These are phyloP conservation scores for Stegophylla sp. DNA, from an alignment of 2,888 invertebrate species.

Conservation along the genomic window DNA sequence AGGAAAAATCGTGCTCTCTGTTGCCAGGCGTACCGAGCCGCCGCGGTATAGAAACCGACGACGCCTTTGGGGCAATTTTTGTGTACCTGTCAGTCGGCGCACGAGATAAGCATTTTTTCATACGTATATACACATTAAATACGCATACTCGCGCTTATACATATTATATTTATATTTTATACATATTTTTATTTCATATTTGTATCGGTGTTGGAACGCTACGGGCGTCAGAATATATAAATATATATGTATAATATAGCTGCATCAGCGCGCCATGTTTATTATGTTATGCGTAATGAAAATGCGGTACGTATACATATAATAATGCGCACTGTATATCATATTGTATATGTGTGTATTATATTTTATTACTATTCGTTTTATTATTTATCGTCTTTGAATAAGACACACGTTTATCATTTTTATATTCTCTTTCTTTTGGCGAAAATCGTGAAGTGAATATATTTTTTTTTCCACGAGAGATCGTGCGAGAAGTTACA, in stretches of 20 bases:
- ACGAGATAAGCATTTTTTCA: slow-evolving; percentile 51
- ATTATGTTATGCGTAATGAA: slow-evolving; percentile 57
- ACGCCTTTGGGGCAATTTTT: slow-evolving; percentile 57
- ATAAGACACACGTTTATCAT: slow-evolving; percentile 45
- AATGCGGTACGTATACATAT: slow-evolving; percentile 36
- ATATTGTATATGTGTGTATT: background rate
- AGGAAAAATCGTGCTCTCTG: slow-evolving; percentile 36
- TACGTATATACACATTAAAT: background rate
- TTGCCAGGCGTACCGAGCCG: background rate
- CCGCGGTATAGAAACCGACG: background rate
- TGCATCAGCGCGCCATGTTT: slow-evolving; percentile 31
- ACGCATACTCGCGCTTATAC: background rate
- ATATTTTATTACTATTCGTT: slow-evolving; percentile 36
- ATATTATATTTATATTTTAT: background rate
- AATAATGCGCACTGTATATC: background rate
- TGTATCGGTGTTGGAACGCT: slow-evolving; percentile 46
- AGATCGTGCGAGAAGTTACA: slow-evolving; percentile 45
- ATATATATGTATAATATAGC: too few species aligned
- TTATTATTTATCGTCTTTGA: slow-evolving; percentile 55
- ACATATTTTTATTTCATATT: slow-evolving; percentile 29
- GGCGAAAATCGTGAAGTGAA: slow-evolving; percentile 54
- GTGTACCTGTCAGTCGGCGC: slow-evolving; percentile 47
- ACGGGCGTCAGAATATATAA: slow-evolving; percentile 47
- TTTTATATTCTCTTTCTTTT: slow-evolving; percentile 36
- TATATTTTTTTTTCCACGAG: slow-evolving; percentile 34